Conservation (phyloP, 1,140 invertebrate species). For the Formica exsecta region DNA sequence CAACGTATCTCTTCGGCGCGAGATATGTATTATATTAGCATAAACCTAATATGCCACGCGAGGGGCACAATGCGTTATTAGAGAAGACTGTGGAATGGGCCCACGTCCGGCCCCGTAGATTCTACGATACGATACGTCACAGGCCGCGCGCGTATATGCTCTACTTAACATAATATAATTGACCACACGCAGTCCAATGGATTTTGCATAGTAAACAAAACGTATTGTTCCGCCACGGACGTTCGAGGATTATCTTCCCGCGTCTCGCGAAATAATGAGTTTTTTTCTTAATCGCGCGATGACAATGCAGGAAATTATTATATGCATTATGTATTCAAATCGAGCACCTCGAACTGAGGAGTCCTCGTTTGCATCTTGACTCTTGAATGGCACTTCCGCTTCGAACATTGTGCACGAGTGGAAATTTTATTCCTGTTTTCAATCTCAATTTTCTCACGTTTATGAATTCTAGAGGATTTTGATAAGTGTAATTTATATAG, state of each 20-base stretch:
- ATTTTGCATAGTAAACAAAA: conserved; percentile 73
- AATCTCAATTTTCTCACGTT: no score
- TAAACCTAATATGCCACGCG: conserved; percentile 78
- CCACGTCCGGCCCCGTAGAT: conserved; percentile 59
- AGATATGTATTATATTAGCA: conserved; percentile 76
- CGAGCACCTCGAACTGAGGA: conserved; percentile 3
- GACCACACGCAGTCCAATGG: conserved; percentile 79
- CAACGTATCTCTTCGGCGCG: conserved; percentile 66
- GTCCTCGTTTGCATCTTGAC: not conserved
- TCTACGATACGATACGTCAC: conserved; percentile 70
- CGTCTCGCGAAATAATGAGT: conserved; percentile 51
- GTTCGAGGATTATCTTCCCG: conserved; percentile 40
- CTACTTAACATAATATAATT: conserved; percentile 81
- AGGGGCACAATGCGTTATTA: conserved; percentile 78
- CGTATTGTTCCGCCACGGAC: conserved; percentile 65
- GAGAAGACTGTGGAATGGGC: conserved; percentile 61
- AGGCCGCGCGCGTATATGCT: conserved; percentile 71
- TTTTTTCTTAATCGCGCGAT: conserved; percentile 46
- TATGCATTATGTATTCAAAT: conserved; percentile 39
- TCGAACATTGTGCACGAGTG: not conserved
- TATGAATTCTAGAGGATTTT: no score
- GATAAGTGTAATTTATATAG: no score
- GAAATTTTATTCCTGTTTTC: no score
- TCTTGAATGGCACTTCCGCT: not conserved
- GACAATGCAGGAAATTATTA: conserved; percentile 45